Evolutionary conservation across 2,888 invertebrate species (phyloP).

Genomic region (Lepidonotus clava): DNA sequence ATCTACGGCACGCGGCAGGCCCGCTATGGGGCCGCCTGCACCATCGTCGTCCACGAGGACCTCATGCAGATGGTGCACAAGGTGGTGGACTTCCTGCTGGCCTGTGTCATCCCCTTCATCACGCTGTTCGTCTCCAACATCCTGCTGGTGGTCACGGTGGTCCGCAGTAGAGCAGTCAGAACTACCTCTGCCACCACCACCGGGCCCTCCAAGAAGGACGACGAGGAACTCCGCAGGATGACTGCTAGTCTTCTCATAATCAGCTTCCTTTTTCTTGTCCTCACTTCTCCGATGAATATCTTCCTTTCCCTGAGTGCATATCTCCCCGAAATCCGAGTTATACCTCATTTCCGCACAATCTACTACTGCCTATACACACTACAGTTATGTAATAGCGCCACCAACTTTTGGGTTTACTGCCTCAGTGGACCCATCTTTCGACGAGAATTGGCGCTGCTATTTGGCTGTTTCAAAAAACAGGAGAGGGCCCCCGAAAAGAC

Average conservation of each 20-base stretch:
- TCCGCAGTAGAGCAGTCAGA: neutral
- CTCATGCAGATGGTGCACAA: conserved; percentile 1
- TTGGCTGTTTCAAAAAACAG: neutral
- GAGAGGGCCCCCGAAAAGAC: neutral
- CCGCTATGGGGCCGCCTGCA: neutral
- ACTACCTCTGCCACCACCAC: neutral
- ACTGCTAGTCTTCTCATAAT: neutral
- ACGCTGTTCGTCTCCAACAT: neutral
- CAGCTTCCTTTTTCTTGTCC: neutral
- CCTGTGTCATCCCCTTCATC: neutral
- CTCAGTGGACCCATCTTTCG: neutral
- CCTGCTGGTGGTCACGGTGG: neutral
- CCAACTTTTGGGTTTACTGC: neutral
- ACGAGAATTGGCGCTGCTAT: neutral
- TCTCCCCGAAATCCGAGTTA: neutral
- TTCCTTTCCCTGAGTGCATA: neutral
- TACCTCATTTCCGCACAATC: neutral
- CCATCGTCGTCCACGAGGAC: neutral
- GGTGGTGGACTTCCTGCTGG: neutral
- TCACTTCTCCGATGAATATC: neutral
- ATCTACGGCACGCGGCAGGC: neutral
- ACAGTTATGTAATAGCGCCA: neutral
- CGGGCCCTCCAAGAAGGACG: neutral
- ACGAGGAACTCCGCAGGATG: neutral
- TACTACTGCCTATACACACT: neutral